Evolutionary conservation across 1,140 invertebrate genomes (phyloP), one percentile per base, ranked within the genome.

Genomic region (Apis florea): DNA sequence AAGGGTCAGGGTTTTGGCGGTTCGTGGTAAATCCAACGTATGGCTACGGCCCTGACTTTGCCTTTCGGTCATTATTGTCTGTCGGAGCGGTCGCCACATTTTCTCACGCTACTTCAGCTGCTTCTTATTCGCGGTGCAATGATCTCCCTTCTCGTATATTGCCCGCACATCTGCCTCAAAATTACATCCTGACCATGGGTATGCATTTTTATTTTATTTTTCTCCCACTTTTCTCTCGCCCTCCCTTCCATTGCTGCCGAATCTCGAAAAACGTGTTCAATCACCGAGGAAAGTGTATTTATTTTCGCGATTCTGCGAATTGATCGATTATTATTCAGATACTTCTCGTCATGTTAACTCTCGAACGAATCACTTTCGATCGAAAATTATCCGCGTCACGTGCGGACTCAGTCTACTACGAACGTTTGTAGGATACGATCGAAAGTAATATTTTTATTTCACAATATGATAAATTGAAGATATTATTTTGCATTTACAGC

Each of bases 101-200:
- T 90, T 90, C 90, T 90, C 90, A 90, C 90, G 90, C 89, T 90
- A 88, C 87, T 88, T 88, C 87, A 88, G 86, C 87, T 88, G 87
- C 87, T 85, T 59, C 79, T 88, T 87, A 72, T 72, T 61, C 77
- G 63, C 86, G 79, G 83, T 84, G 86, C 86, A 83, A 83, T 76
- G 83, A 87, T 88, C 86, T 84, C 84, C 82, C 86, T 82, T n/a
- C 76, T 75, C 81, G 86, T 73, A 24, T 40, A 40, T 40, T 40
- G 31, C 74, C 67, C 72, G 77, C 70, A 88, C 87, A 88, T 88
- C 87, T 88, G 87, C 83, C 87, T 81, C 82, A 83, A 88, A 88
- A 88, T 88, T 88, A 83, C 80, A 72, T 87, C 74, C 77, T 86
- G 70, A 61, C 61, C 58, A 40, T 66, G 61, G 70, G 56, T 40